Conservation (phyloP, 2,797 vertebrate species). For the Parotocinclus haroldoi region DNA sequence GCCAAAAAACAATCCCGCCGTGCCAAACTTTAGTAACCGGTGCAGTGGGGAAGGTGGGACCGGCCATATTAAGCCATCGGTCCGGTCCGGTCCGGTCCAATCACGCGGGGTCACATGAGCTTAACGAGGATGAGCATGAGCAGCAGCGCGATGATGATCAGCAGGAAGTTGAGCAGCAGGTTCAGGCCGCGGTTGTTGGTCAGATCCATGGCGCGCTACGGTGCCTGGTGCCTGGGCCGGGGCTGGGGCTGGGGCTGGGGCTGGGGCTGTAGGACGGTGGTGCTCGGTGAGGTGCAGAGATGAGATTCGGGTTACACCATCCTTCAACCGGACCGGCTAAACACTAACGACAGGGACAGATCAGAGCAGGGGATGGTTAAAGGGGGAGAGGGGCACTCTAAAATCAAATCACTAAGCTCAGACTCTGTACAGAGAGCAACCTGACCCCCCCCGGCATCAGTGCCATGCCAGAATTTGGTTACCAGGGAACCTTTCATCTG, state of each 20-base stretch:
- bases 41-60: too few species aligned
- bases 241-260: background rate
- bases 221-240: background rate
- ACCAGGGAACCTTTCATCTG: too few species aligned
- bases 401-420: too few species aligned
- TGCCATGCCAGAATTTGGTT: too few species aligned
- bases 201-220: constrained; percentile 67
- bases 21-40: too few species aligned
- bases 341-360: constrained; percentile 40
- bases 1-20: too few species aligned
- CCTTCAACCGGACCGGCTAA: constrained; percentile 46
- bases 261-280: background rate
- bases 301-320: constrained; percentile 34
- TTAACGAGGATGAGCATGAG: constrained; percentile 74
- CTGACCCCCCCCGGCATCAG: too few species aligned
- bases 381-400: too few species aligned
- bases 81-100: too few species aligned
- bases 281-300: background rate
- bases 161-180: constrained; percentile 75
- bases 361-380: background rate
- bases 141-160: constrained; percentile 72
- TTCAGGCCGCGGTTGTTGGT: constrained; percentile 71
- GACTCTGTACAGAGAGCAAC: too few species aligned
- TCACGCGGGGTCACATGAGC: constrained; percentile 64
- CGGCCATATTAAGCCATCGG: too few species aligned